Evolutionary conservation across 2,888 invertebrate genomes (phyloP).

Genomic region (Desoria tigrina): DNA sequence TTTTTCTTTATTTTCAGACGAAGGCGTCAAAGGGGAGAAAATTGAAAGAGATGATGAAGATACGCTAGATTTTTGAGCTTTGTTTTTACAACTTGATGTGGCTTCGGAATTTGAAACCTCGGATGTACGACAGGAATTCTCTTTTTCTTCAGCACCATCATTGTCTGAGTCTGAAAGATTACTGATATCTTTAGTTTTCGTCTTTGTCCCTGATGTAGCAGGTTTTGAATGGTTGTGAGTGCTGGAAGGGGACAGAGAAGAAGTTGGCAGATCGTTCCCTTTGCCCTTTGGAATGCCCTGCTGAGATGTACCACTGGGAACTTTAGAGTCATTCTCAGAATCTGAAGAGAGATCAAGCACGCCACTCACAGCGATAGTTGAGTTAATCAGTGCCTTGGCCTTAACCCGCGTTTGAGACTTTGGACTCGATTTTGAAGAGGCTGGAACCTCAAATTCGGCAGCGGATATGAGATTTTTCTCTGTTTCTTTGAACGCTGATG

Average conservation of each 20-base stretch:
- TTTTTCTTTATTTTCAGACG: constrained; percentile 45
- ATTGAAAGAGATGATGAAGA: constrained; percentile 26
- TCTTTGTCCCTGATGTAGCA: constrained; percentile 60
- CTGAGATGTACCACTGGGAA: not conserved
- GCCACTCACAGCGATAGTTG: constrained; percentile 12
- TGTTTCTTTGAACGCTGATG: constrained; percentile 37
- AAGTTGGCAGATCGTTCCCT: constrained; percentile 3
- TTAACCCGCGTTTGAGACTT: constrained; percentile 42
- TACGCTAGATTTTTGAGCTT: constrained; percentile 8
- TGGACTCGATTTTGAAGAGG: constrained; percentile 43
- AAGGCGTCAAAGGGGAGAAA: constrained; percentile 48
- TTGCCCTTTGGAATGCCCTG: constrained; percentile 4
- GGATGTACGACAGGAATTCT: constrained; percentile 40
- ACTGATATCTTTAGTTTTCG: constrained; percentile 54
- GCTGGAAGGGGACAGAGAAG: constrained; percentile 13
- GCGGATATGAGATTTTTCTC: constrained; percentile 35
- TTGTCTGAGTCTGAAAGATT: constrained; percentile 49
- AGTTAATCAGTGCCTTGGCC: constrained; percentile 19
- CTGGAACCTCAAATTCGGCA: constrained; percentile 7
- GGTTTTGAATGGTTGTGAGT: constrained; percentile 18
- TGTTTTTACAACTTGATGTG: constrained; percentile 15
- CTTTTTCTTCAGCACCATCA: constrained; percentile 49
- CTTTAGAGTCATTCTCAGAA: constrained; percentile 39
- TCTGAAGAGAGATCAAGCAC: constrained; percentile 47
- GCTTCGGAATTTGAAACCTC: constrained; percentile 21